Conservation (phyloP, 1,140 invertebrate species). For the Steinernema feltiae region DNA sequence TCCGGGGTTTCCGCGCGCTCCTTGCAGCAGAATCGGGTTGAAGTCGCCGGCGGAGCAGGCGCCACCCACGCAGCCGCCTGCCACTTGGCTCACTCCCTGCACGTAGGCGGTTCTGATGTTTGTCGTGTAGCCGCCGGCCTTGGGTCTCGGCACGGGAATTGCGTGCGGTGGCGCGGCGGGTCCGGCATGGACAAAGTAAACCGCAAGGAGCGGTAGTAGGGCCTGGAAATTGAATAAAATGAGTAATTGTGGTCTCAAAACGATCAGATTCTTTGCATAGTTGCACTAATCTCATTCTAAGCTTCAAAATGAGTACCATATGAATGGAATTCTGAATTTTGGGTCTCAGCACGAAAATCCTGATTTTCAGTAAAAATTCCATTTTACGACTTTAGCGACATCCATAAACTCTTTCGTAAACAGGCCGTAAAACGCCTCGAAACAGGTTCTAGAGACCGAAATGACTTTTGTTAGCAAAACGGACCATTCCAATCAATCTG, state of each 20-base stretch:
- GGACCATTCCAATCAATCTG: neutral
- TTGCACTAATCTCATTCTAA: neutral
- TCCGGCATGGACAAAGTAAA: neutral
- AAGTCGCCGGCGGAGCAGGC: conserved; percentile 34
- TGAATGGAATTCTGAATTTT: neutral
- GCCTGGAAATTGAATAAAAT: neutral
- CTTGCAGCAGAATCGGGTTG: conserved; percentile 47
- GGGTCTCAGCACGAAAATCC: neutral
- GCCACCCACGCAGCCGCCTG: neutral
- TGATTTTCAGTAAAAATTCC: neutral
- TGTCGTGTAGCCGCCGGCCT: neutral
- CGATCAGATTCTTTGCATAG: neutral
- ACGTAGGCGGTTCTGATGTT: neutral
- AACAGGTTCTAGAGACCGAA: no score
- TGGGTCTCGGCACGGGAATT: neutral
- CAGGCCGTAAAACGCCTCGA: no score
- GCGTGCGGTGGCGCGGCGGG: neutral
- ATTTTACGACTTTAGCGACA: neutral
- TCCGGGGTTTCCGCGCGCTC: conserved; percentile 45
- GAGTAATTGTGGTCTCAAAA: neutral
- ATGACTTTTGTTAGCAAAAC: no score
- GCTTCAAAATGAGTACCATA: neutral
- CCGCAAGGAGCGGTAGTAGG: conserved; percentile 2
- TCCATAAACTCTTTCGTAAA: no score
- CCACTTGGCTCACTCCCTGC: neutral